Conservation (phyloP, 2,888 invertebrate genomes). For the Volucella zonaria region DNA sequence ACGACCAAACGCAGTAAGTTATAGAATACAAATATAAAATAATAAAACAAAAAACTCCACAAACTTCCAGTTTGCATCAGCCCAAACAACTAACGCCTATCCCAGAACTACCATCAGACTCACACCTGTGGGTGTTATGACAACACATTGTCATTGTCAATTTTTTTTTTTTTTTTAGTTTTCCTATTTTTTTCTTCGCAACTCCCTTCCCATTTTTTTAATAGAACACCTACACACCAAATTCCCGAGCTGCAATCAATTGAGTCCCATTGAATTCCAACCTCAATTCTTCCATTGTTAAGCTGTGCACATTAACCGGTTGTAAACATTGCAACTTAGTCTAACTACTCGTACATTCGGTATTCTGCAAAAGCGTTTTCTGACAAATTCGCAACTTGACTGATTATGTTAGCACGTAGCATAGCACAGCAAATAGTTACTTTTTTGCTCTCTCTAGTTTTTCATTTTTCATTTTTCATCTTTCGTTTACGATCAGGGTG, state of each 20-base stretch:
- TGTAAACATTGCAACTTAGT: constrained; percentile 11
- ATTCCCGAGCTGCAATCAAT: constrained; percentile 65
- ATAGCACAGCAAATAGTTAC: constrained; percentile 25
- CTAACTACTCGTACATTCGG: constrained; percentile 48
- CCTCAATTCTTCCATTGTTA: constrained; percentile 63
- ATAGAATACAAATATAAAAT: constrained; percentile 9
- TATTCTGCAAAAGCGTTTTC: constrained; percentile 12
- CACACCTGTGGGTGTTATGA: constrained; percentile 67
- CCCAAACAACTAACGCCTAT: constrained; percentile 49
- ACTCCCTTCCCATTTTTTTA: constrained; percentile 26
- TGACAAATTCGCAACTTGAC: constrained; percentile 56
- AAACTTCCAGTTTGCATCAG: constrained; percentile 29
- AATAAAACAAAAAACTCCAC: constrained; percentile 23
- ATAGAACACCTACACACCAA: constrained; percentile 51
- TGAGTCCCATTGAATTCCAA: constrained; percentile 68
- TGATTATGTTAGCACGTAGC: constrained; percentile 54
- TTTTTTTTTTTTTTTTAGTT: constrained; percentile 26
- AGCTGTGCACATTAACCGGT: constrained; percentile 39
- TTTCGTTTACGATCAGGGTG: constrained; percentile 43
- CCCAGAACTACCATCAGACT: constrained; percentile 40
- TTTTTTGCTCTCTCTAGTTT: background rate
- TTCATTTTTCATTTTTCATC: constrained; percentile 17
- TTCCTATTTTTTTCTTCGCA: background rate
- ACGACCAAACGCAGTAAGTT: constrained; percentile 10
- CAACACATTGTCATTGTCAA: constrained; percentile 69